Evolutionary conservation across 2,113 vertebrate genomes (phyloP).

Genomic region (Agapornis roseicollis): DNA sequence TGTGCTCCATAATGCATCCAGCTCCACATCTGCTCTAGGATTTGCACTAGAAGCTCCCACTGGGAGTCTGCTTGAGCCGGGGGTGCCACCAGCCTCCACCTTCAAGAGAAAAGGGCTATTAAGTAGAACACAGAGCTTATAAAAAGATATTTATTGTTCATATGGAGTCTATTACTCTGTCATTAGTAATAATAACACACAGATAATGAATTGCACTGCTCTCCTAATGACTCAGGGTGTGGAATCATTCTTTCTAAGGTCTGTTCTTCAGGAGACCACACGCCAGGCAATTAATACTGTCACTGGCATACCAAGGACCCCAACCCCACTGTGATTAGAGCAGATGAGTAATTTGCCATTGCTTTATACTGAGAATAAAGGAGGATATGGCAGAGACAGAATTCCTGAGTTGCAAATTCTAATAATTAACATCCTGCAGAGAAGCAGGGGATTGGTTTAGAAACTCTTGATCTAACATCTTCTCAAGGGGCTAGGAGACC

Average conservation of each 20-base stretch:
- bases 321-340: conserved; percentile 57
- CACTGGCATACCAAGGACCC: conserved; percentile 20
- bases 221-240: conserved; percentile 43
- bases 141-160: conserved; percentile 67
- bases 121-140: conserved; percentile 29
- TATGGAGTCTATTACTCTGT: conserved; percentile 49
- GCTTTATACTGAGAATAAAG: conserved; percentile 1
- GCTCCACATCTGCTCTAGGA: neutral
- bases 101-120: conserved; percentile 24
- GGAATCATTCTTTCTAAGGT: conserved; percentile 21
- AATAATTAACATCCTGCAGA: conserved; percentile 27
- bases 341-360: conserved; percentile 48
- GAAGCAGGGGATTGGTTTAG: neutral
- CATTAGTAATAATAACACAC: conserved; percentile 66
- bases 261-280: conserved; percentile 35
- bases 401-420: neutral
- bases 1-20: too few species aligned
- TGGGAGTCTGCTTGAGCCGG: neutral
- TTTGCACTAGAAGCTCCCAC: neutral
- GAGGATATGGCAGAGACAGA: neutral
- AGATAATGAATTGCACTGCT: conserved; percentile 68
- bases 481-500: neutral
- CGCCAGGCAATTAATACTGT: conserved; percentile 60
- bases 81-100: conserved; percentile 20
- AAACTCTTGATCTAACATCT: neutral